A percentile compares a stretch with the other conserved stretches of the same genome.
Evolutionary conservation across 2,797 vertebrate genomes (phyloP).

Genomic region (Taeniopygia guttata): DNA sequence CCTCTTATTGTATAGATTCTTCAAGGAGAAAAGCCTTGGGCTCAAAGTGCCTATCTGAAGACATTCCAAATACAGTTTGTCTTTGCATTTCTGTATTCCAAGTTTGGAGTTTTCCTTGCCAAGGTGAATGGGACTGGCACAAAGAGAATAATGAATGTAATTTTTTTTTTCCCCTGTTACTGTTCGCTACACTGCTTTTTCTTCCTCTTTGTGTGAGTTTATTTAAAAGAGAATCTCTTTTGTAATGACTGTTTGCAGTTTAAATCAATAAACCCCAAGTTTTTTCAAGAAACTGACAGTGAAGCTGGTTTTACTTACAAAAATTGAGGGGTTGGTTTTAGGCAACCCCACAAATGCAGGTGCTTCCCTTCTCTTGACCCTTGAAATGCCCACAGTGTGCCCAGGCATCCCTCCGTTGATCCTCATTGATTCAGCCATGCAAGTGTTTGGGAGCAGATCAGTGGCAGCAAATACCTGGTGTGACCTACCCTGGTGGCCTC

Average conservation of each 20-base stretch:
- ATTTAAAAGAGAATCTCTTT: slow-evolving; percentile 88
- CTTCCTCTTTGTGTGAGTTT: slow-evolving; percentile 91
- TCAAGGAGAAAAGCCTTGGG: slow-evolving; percentile 75
- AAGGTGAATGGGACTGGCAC: slow-evolving; percentile 88
- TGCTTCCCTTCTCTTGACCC: neutral
- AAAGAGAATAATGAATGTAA: slow-evolving; percentile 99
- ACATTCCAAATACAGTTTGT: slow-evolving; percentile 93
- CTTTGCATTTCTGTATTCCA: slow-evolving; percentile 83
- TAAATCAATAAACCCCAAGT: slow-evolving; percentile 96
- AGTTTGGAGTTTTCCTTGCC: slow-evolving; percentile 83
- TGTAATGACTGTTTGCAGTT: slow-evolving; percentile 99
- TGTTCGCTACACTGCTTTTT: slow-evolving; percentile 90
- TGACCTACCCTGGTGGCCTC: neutral
- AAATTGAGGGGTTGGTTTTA: neutral
- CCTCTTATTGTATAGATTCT: slow-evolving; percentile 71
- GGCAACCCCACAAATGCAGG: neutral
- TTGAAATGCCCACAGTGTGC: neutral
- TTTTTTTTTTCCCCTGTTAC: slow-evolving; percentile 73
- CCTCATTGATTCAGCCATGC: neutral
- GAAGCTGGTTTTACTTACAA: slow-evolving; percentile 66
- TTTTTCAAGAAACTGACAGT: slow-evolving; percentile 78
- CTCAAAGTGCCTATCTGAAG: slow-evolving; percentile 88
- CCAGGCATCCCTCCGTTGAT: neutral
- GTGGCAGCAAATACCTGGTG: neutral
- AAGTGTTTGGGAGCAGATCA: fast-evolving